A percentile compares a stretch with the other conserved stretches of the same genome.
phyloP scores from a whole-genome alignment of 2,888 invertebrate genomes.

The Pammene aurita region DNA sequence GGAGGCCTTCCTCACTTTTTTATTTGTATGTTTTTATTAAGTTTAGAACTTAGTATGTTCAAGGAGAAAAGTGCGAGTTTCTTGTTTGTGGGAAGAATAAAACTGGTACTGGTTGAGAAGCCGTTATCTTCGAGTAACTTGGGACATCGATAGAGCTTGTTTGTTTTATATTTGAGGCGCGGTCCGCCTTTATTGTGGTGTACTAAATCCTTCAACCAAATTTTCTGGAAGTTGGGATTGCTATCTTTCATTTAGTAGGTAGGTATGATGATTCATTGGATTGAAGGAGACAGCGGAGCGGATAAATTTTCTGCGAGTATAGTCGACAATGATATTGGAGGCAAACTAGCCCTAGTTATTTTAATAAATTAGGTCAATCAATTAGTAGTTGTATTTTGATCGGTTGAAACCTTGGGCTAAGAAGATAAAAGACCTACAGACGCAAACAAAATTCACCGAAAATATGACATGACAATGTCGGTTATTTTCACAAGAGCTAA shows the following conservation, averaged over 20 bases:
- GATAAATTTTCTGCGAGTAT: conserved; percentile 4
- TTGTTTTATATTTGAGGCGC: conserved; percentile 21
- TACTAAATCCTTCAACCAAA: conserved; percentile 22
- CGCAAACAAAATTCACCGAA: no score
- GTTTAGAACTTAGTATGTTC: no score
- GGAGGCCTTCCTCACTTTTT: no score
- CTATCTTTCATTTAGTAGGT: conserved; percentile 28
- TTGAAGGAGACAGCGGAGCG: conserved; percentile 18
- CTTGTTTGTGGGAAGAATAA: background rate
- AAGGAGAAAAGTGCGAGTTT: background rate
- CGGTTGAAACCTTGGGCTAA: no score
- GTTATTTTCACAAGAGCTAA: no score
- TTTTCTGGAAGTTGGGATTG: conserved; percentile 29
- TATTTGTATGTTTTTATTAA: no score
- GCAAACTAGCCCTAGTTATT: no score
- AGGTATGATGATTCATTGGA: conserved; percentile 25
- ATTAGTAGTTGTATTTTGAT: no score
- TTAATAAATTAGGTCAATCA: no score
- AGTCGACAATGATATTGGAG: background rate
- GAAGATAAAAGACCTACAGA: no score
- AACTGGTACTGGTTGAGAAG: background rate
- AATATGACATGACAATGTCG: no score
- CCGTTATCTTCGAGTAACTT: conserved; percentile 25
- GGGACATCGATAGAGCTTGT: conserved; percentile 18
- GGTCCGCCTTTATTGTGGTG: conserved; percentile 32